Evolutionary conservation across 1,140 invertebrate species (phyloP).

Genomic region (Pollicipes pollicipes): DNA sequence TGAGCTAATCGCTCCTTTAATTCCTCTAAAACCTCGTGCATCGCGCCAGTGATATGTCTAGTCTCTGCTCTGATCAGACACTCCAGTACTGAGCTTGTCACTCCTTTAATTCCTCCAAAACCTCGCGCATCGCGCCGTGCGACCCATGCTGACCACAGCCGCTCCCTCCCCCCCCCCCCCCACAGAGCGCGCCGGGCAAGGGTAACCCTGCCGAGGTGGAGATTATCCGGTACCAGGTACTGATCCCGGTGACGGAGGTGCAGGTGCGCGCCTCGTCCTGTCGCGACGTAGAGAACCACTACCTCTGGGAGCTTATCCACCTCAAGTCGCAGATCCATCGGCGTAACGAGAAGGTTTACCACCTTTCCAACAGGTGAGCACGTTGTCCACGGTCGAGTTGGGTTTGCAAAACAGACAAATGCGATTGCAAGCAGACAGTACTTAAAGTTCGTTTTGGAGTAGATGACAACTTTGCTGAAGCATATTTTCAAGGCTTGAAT

Average conservation of each 20-base stretch:
- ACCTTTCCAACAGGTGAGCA: slow-evolving; percentile 59
- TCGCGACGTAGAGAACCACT: slow-evolving; percentile 84
- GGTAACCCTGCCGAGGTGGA: slow-evolving; percentile 63
- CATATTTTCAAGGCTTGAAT: too few relatives aligned
- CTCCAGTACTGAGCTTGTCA: too few relatives aligned
- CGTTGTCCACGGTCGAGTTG: too few relatives aligned
- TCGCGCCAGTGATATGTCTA: too few relatives aligned
- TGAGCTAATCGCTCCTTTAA: too few relatives aligned
- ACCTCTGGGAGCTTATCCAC: slow-evolving; percentile 92
- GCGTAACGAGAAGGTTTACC: slow-evolving; percentile 88
- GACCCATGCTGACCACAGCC: background rate
- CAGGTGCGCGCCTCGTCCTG: slow-evolving; percentile 80
- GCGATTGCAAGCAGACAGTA: background rate
- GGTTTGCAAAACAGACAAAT: background rate
- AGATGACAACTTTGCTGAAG: too few relatives aligned
- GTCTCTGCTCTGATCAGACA: too few relatives aligned
- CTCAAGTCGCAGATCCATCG: slow-evolving; percentile 78
- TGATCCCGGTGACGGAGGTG: slow-evolving; percentile 91
- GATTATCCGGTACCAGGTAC: slow-evolving; percentile 84
- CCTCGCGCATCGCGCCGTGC: background rate
- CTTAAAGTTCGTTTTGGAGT: too few relatives aligned
- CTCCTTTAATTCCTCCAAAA: too few relatives aligned
- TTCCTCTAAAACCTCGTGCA: too few relatives aligned
- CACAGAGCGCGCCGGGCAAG: slow-evolving; percentile 18
- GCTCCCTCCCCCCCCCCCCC: too few relatives aligned